These are phyloP conservation scores for Nebria salina DNA, from an alignment of 2,888 invertebrate genomes.

Conservation along the genomic window DNA sequence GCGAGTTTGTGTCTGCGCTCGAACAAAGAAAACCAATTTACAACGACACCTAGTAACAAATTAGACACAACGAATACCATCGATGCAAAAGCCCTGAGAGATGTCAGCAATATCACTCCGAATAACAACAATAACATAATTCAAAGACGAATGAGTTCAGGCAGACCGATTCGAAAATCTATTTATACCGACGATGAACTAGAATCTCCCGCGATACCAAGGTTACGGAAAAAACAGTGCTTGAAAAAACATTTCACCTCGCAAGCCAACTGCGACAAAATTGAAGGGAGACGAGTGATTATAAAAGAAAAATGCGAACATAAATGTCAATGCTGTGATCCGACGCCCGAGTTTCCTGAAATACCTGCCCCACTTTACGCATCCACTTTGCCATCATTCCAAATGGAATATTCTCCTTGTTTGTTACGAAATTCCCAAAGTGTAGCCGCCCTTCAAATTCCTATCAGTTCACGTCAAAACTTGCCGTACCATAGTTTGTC, in stretches of 20 bases:
- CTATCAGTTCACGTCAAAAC: conserved; percentile 44
- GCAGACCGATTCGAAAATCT: conserved; percentile 43
- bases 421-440: conserved; percentile 59
- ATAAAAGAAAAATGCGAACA: conserved; percentile 21
- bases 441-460: conserved; percentile 32
- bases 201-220: conserved; percentile 3
- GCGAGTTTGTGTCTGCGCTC: conserved; percentile 64
- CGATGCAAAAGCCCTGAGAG: conserved; percentile 66
- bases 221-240: conserved; percentile 23
- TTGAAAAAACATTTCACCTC: conserved; percentile 21
- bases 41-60: conserved; percentile 68
- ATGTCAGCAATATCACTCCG: conserved; percentile 72
- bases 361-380: conserved; percentile 54
- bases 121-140: conserved; percentile 50
- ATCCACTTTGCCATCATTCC: conserved; percentile 65
- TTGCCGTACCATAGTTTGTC: conserved; percentile 48
- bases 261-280: not conserved
- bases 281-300: not conserved
- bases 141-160: not conserved
- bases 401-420: conserved; percentile 67
- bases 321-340: conserved; percentile 7
- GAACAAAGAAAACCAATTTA: conserved; percentile 70
- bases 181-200: conserved; percentile 8
- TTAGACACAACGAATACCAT: conserved; percentile 54
- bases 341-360: not conserved